phyloP scores from a whole-genome alignment of 2,113 vertebrate genomes.

The Stigmatopora nigra region DNA sequence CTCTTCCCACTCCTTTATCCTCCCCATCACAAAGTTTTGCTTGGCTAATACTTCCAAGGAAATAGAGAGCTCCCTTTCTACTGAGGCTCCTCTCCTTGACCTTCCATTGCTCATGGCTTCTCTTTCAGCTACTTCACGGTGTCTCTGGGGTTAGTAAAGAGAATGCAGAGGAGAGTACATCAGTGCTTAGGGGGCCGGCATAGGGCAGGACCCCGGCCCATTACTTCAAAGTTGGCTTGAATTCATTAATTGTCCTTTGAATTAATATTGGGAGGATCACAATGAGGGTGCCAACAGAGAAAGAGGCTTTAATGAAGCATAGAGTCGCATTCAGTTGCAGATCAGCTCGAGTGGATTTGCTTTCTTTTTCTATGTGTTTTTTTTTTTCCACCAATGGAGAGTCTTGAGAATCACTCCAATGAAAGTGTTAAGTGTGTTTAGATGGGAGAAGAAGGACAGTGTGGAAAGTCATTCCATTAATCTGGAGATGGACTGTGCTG shows the following conservation, averaged over 20 bases:
- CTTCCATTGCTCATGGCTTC: conserved; percentile 94
- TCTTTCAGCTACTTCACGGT: conserved; percentile 98
- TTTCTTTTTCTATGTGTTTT: conserved; percentile 69
- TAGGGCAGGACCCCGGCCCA: conserved; percentile 85
- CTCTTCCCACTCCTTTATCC: conserved; percentile 65
- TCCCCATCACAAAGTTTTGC: conserved; percentile 86
- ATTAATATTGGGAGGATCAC: conserved; percentile 99
- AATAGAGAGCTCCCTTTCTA: conserved; percentile 97
- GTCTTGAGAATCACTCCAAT: conserved; percentile 33
- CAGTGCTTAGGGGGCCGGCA: conserved; percentile 90
- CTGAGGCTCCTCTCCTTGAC: conserved; percentile 96
- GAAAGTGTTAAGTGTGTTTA: conserved; percentile 24
- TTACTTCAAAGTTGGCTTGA: conserved; percentile 99
- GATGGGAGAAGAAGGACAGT: conserved; percentile 41
- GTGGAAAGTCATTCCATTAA: background rate
- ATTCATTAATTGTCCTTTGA: conserved; percentile 99
- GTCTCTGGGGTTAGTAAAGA: conserved; percentile 90
- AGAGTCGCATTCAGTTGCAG: conserved; percentile 99
- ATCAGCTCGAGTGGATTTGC: conserved; percentile 87
- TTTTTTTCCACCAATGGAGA: background rate
- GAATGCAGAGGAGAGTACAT: conserved; percentile 94
- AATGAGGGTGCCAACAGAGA: conserved; percentile 98
- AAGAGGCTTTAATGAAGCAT: conserved; percentile 99
- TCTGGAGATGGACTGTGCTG: background rate
- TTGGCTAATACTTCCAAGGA: conserved; percentile 98